Percentiles rank a stretch among this genome's conserved stretches.
Conservation (phyloP, 1,140 invertebrate genomes). For the Diorhabda carinulata region DNA sequence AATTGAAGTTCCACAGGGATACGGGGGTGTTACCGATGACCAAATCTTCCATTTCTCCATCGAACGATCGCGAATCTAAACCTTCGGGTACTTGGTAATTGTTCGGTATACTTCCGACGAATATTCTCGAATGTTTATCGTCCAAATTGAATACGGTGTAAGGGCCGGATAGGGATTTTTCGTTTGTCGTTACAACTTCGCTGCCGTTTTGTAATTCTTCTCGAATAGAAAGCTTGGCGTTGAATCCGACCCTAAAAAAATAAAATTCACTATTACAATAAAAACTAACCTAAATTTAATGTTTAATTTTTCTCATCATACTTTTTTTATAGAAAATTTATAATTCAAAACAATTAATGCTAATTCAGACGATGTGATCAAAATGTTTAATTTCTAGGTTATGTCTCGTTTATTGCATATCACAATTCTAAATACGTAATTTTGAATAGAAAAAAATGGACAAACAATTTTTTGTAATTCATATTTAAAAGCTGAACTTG, state of each 20-base stretch:
- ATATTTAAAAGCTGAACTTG: too few relatives aligned
- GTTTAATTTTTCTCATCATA: too few relatives aligned
- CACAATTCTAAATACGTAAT: too few relatives aligned
- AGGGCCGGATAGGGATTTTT: slow-evolving; percentile 63
- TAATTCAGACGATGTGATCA: too few relatives aligned
- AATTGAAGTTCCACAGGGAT: slow-evolving; percentile 90
- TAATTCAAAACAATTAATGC: too few relatives aligned
- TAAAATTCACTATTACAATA: background rate
- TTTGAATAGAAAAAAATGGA: too few relatives aligned
- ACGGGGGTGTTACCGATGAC: slow-evolving; percentile 83
- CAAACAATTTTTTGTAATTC: too few relatives aligned
- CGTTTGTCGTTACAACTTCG: slow-evolving; percentile 53
- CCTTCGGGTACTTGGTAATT: slow-evolving; percentile 64
- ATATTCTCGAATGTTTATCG: slow-evolving; percentile 78
- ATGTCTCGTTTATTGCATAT: too few relatives aligned
- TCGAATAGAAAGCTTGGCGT: slow-evolving; percentile 74
- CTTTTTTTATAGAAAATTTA: too few relatives aligned
- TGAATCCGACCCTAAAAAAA: slow-evolving; percentile 70
- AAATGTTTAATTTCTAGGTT: too few relatives aligned
- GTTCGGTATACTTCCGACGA: slow-evolving; percentile 82
- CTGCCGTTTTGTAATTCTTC: slow-evolving; percentile 66
- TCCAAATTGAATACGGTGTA: slow-evolving; percentile 85
- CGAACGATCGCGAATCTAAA: slow-evolving; percentile 71
- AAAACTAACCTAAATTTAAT: too few relatives aligned
- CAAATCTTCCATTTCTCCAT: slow-evolving; percentile 87